A percentile compares a stretch with the other conserved stretches of the same genome.
These are phyloP conservation scores for Periophthalmus modestus DNA, from an alignment of 2,113 vertebrate genomes.

Conservation along the genomic window DNA sequence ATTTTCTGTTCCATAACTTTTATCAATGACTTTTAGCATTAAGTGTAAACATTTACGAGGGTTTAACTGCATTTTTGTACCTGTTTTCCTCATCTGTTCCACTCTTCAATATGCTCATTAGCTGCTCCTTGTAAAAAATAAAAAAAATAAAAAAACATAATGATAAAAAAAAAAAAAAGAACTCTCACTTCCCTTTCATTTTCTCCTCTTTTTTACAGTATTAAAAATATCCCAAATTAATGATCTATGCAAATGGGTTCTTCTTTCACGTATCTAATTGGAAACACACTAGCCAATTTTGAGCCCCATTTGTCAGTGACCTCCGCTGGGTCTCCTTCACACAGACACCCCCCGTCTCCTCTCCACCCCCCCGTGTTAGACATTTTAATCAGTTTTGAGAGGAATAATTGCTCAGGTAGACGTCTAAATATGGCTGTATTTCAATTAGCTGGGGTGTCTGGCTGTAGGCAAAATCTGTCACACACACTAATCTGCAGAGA, in stretches of 20 bases:
- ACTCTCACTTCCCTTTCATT: background rate
- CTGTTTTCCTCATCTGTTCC: background rate
- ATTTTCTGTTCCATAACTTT: background rate
- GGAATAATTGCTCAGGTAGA: slow-evolving; percentile 74
- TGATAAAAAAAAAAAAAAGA: background rate
- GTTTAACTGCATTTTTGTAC: background rate
- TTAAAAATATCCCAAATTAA: slow-evolving; percentile 74
- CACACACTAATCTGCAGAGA: slow-evolving; percentile 60
- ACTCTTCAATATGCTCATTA: slow-evolving; percentile 28
- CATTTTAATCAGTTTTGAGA: slow-evolving; percentile 74
- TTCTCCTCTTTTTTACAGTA: slow-evolving; percentile 39
- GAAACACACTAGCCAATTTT: slow-evolving; percentile 69
- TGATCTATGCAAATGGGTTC: slow-evolving; percentile 67
- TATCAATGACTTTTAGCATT: background rate
- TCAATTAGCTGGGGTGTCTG: slow-evolving; percentile 71
- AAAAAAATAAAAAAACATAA: background rate
- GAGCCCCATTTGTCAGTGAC: slow-evolving; percentile 68
- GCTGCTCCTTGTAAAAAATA: slow-evolving; percentile 12
- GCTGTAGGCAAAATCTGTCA: slow-evolving; percentile 63
- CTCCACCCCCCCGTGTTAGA: slow-evolving; percentile 37
- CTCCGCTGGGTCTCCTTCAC: slow-evolving; percentile 52
- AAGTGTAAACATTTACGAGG: background rate
- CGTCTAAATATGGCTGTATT: slow-evolving; percentile 74
- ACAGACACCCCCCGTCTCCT: background rate
- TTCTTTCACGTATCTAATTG: slow-evolving; percentile 66